These are phyloP conservation scores for Caloenas nicobarica DNA, from an alignment of 2,113 vertebrate species.

Conservation along the genomic window DNA sequence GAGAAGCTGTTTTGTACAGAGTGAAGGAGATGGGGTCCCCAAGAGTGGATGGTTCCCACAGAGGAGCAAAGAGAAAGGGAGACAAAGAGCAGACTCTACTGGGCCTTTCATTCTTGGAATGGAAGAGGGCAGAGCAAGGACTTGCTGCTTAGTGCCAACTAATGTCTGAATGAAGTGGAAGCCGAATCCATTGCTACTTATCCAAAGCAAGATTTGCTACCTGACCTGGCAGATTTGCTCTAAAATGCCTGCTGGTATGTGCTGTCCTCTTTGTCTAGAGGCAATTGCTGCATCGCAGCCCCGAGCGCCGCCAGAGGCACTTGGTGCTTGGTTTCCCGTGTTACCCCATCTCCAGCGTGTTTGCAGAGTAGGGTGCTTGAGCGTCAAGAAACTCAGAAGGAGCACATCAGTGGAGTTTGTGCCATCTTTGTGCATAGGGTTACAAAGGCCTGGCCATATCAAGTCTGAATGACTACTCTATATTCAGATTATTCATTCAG, in stretches of 20 bases:
- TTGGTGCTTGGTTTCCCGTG: not conserved
- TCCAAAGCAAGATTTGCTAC: not conserved
- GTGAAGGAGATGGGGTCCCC: not conserved
- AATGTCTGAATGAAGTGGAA: not conserved
- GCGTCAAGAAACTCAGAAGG: fast-evolving
- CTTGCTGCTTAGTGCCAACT: not conserved
- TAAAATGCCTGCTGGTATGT: not conserved
- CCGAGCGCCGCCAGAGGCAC: fast-evolving
- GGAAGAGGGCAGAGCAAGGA: not conserved
- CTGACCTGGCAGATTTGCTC: not conserved
- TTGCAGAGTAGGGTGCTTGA: fast-evolving
- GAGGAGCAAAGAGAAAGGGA: not conserved
- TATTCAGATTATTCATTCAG: not conserved
- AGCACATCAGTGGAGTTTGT: fast-evolving
- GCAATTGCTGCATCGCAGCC: fast-evolving
- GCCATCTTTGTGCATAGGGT: not conserved
- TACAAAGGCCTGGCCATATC: not conserved
- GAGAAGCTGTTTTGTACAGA: not conserved
- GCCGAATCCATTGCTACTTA: not conserved
- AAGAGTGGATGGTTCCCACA: not conserved
- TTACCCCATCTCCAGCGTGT: fast-evolving
- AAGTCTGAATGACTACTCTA: not conserved
- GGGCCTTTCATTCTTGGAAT: not conserved
- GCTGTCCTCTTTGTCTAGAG: not conserved
- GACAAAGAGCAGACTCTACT: not conserved